Base-by-base conservation (phyloP, 2,888 invertebrate species). In the Macroteleia sp. region DNA sequence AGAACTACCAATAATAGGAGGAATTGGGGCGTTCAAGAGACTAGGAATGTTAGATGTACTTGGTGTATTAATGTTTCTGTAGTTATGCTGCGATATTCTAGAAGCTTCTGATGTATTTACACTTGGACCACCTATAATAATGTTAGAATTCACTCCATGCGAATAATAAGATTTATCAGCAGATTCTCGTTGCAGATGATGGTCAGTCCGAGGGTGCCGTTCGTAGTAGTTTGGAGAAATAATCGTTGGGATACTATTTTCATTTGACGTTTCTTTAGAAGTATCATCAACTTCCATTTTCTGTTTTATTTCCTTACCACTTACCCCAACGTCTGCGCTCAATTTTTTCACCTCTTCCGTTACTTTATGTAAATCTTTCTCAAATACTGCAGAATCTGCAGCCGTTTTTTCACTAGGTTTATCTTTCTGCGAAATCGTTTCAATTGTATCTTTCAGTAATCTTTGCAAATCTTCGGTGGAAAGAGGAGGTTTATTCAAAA, bases 391-490 rank as follows among this genome's bases (percentile, higher is more conserved):
- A 39, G 59, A n/a, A 2, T 69, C 56, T 10, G 28, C 41, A 10
- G 19, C 20, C 2, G 25, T 50, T 14, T 46, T 42, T 8, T 59
- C 59, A 3, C 9, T 66, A 1, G n/a, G 4, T 12, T 50, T 57
- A 36, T 64, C 42, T 1, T 52, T 61, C n/a, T n/a, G n/a, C n/a
- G n/a, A n/a, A 22, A 1, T 50, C 2, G 34, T 5, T 0, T 62
- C 59, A 30, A n/a, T 57, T 8, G 41, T 16, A 85, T 93, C 85
- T 67, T 88, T 80, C 77, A 91, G 64, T 9, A 89, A 79, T 39
- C 89, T 89, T 1, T 88, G 88, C 17, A 91, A 28, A 57, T 91
- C 91, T 50, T 89, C 90, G 32, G 84, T 85, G 1, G 91, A 88
- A 2, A 91, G 79, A 1, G 91, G 91, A 3, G 90, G 90, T 28